These are phyloP conservation scores for Aethina tumida DNA, from an alignment of 1,140 invertebrate genomes.

Conservation along the genomic window DNA sequence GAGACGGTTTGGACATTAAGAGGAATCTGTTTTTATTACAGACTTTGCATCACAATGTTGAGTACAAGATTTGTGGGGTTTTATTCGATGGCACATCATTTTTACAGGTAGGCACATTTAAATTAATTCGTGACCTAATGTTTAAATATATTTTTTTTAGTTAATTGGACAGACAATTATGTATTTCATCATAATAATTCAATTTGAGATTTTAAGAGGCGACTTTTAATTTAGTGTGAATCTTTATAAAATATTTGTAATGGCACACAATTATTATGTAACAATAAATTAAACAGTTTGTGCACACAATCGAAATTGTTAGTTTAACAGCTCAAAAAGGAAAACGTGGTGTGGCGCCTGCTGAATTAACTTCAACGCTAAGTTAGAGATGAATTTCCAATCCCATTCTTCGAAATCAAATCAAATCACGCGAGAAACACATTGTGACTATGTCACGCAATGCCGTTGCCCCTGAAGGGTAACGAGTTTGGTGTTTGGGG, in stretches of 20 bases:
- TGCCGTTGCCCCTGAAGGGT: constrained; percentile 4
- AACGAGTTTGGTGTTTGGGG: too few species aligned
- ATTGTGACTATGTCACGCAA: constrained; percentile 6
- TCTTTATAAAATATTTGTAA: not conserved
- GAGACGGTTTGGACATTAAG: too few species aligned
- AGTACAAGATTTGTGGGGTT: too few species aligned
- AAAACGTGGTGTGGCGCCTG: constrained; percentile 1
- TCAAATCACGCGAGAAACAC: constrained; percentile 10
- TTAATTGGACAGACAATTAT: too few species aligned
- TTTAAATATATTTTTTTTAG: too few species aligned
- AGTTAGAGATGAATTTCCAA: constrained; percentile 6
- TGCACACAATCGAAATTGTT: not conserved
- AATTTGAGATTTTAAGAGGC: constrained; percentile 1
- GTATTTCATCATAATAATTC: too few species aligned
- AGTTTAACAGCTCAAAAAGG: not conserved
- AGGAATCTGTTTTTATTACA: too few species aligned
- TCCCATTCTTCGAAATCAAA: constrained; percentile 8
- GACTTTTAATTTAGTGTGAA: not conserved
- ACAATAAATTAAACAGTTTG: constrained; percentile 1
- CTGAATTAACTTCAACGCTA: constrained; percentile 1
- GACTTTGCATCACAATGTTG: too few species aligned
- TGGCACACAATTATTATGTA: not conserved
- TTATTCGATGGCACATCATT: too few species aligned
- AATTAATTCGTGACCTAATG: too few species aligned
- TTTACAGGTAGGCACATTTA: too few species aligned